Percentiles rank a stretch among this genome's conserved stretches.
Conservation (phyloP, 2,888 invertebrate genomes). For the Hirtodrosophila trivittata region DNA sequence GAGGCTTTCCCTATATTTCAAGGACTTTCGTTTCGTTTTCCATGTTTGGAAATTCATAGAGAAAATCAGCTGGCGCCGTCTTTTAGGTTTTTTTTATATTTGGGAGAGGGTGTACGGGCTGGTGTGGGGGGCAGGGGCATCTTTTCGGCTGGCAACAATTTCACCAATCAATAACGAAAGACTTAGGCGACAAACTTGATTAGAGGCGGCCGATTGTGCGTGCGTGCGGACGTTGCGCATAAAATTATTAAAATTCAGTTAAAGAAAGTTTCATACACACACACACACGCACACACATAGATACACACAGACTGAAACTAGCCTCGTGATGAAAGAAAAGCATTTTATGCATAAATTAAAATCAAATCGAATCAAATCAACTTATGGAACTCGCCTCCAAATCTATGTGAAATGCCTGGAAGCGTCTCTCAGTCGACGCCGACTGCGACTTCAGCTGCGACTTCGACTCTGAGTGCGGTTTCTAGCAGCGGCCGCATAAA, state of each 20-base stretch:
- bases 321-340: conserved; percentile 77
- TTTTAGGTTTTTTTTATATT: too few relatives aligned
- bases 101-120: too few relatives aligned
- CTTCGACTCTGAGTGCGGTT: conserved; percentile 28
- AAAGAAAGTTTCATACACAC: conserved; percentile 69
- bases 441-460: background rate
- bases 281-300: conserved; percentile 14
- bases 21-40: too few relatives aligned
- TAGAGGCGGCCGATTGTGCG: conserved; percentile 50
- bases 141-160: conserved; percentile 55
- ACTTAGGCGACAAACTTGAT: conserved; percentile 80
- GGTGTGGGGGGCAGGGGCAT: too few relatives aligned
- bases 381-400: conserved; percentile 56
- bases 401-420: background rate
- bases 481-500: conserved; percentile 65
- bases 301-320: conserved; percentile 34
- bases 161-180: conserved; percentile 80
- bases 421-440: background rate
- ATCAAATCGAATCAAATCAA: conserved; percentile 79
- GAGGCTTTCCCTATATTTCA: too few relatives aligned
- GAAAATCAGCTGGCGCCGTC: too few relatives aligned
- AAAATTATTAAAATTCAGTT: conserved; percentile 81
- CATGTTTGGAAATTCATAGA: too few relatives aligned
- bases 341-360: conserved; percentile 80
- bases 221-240: conserved; percentile 76